Base-by-base conservation (phyloP, 2,797 vertebrate genomes). In the Eupleurogrammus muticus region DNA sequence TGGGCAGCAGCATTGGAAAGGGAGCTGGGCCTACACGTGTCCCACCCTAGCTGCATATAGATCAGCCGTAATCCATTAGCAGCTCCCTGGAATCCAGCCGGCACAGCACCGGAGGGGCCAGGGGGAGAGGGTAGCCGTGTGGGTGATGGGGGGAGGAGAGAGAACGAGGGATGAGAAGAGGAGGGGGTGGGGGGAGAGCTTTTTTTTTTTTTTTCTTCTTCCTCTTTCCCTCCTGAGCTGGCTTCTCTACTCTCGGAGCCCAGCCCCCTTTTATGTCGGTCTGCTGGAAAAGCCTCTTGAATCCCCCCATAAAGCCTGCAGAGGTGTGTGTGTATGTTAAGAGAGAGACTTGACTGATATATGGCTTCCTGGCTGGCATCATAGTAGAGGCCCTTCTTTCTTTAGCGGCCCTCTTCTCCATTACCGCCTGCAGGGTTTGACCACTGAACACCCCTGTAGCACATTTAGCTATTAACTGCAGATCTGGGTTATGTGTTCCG, bases 11-110 rank as follows among this genome's bases (percentile, higher is more conserved):
- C 82, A 60, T 79, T 87, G 75, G 83, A 82, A 83, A 73, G 64
- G 75, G 82, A 89, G 83, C 80, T 75, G 78, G 85, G 85, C 75
- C 85, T 87, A 90, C 89, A 92, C 80, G 77, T 90, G 89, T 90
- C 90, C 88, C 89, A 92, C 88, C 87, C 84, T 87, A 53, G 87
- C 89, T 91, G 90, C 92, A 91, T 93, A 92, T 92, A 93, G 90
- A 93, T 93, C 91, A 93, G 86, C 84, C 81, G 74, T 93, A 93
- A 92, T 92, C 92, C 92, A 92, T 93, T 92, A 92, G 88, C 84
- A 86, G 86, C 90, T 90, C 92, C 88, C 90, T 90, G 90, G 90
- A 92, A 92, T 93, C 92, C 85, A 92, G 88, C 88, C 87, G 90
- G 91, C 86, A 90, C 79, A 89, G 88, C 86, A 87, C 87, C 81